phyloP scores from a whole-genome alignment of 2,113 vertebrate species.

The Proteles cristata region DNA sequence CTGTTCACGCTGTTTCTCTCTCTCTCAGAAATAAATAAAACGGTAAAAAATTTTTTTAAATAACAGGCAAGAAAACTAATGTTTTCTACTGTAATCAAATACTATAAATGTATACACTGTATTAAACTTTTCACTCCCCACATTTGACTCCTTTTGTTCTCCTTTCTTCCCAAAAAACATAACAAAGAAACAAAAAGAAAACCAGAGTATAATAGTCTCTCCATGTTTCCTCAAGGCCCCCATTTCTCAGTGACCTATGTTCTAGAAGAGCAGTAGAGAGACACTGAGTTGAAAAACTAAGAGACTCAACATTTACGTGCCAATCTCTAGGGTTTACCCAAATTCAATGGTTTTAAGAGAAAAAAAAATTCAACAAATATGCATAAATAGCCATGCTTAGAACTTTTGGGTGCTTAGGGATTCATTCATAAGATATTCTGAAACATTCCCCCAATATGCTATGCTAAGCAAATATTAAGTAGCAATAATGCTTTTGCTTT shows the following conservation, averaged over 20 bases:
- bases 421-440: background rate
- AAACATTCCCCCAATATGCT: conserved; percentile 27
- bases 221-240: background rate
- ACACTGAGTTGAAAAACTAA: background rate
- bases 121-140: background rate
- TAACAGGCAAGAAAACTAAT: background rate
- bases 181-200: background rate
- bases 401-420: background rate
- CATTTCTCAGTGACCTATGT: background rate
- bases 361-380: background rate
- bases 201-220: background rate
- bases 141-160: background rate
- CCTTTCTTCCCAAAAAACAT: background rate
- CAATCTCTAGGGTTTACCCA: background rate
- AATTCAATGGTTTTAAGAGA: background rate
- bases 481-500: conserved; percentile 24
- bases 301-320: background rate
- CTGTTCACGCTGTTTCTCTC: too few species aligned
- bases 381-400: background rate
- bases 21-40: too few species aligned
- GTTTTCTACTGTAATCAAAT: background rate
- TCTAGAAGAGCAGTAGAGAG: background rate
- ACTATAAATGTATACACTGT: background rate
- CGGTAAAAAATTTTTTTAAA: background rate
- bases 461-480: conserved; percentile 54